These are phyloP conservation scores for Brachypodius melanocephalos DNA, from an alignment of 2,113 vertebrate species.

Conservation along the genomic window DNA sequence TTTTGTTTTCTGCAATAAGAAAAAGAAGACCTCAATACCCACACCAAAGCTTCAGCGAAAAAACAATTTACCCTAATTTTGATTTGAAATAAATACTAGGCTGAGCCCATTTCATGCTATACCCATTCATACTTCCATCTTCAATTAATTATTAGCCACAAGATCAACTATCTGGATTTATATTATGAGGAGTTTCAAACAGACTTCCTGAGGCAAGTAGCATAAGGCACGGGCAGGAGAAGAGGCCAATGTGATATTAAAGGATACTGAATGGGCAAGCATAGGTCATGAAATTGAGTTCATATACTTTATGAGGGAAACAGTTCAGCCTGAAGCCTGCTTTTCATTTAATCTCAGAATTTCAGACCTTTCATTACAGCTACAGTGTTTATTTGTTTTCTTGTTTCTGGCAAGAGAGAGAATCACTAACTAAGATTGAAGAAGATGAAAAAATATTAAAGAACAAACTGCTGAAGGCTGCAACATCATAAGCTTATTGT, in stretches of 20 bases:
- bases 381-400: constrained; percentile 51
- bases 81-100: neutral
- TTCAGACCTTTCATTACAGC: neutral
- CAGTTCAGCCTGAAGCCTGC: constrained; percentile 29
- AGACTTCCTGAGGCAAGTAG: neutral
- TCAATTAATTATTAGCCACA: neutral
- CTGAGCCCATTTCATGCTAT: neutral
- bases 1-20: neutral
- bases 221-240: neutral
- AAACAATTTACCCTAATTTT: neutral
- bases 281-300: constrained; percentile 30
- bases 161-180: neutral
- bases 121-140: neutral
- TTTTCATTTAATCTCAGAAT: constrained; percentile 45
- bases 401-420: neutral
- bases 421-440: constrained; percentile 39
- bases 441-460: constrained; percentile 31
- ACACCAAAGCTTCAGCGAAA: neutral
- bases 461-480: constrained; percentile 9
- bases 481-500: neutral
- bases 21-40: neutral
- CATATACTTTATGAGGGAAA: constrained; percentile 14
- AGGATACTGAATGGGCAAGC: neutral
- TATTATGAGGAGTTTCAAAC: neutral
- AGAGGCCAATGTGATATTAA: neutral